Base-by-base conservation (phyloP, 2,797 vertebrate genomes). In the Nyctibius grandis region DNA sequence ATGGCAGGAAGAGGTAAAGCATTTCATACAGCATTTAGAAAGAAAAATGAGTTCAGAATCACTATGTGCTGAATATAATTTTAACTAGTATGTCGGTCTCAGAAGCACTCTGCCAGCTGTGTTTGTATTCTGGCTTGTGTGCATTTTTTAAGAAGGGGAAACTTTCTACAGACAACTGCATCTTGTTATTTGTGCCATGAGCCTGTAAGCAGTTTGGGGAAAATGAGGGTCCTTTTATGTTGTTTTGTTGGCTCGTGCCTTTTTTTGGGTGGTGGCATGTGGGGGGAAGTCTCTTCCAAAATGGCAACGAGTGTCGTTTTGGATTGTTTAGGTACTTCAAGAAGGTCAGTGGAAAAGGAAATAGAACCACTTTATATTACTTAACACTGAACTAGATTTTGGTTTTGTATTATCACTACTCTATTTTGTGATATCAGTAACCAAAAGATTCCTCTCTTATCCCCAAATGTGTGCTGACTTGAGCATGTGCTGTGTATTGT, bases 251-350 rank as follows among this genome's bases (percentile, higher is more conserved):
- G 8, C 31, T 69, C 1, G 0, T 89, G 44, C 15, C 13, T 61
- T 33, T 47, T 61, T 61, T 36, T 9, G 2, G 5, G 12, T 5
- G 1, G 0, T 53, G 9, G 2, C 40, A 42, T 18, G 8, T 65
- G 23, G 4, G 19, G 6, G 36, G 6, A 48, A 50, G 18, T 73
- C 9, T 81, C 22, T 88, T 79, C 29, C 34, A 47, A 85, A 74
- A 42, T 34, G 57, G 13, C n/a, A 38, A 15, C 21, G 7, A 20
- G 25, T 28, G 14, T 67, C 0, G 7, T 42, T 93, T 84, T 61
- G 15, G 13, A 9, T 57, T 34, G n/a, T 87, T 84, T 5, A 73
- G 65, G 9, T 50, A 42, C 28, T 81, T 75, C 16, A 60, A 6
- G 38, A 31, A 61, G 44, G 42, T 42, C 63, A 50, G 7, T 38